A percentile compares a stretch with the other conserved stretches of the same genome.
phyloP scores from a whole-genome alignment of 2,113 vertebrate species.

The Sylvietta virens region DNA sequence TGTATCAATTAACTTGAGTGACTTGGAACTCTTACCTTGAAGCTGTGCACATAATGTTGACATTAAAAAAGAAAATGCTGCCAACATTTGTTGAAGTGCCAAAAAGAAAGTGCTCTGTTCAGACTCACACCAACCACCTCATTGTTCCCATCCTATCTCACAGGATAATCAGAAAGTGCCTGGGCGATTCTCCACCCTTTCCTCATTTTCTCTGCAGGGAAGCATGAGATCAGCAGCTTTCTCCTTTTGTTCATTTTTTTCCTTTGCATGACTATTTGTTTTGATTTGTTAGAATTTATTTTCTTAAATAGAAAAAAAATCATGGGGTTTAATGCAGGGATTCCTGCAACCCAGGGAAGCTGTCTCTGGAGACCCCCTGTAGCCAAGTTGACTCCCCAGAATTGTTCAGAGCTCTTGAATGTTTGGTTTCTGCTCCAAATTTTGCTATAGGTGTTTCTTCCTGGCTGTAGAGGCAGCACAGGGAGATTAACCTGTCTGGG shows the following conservation, averaged over 20 bases:
- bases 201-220: slow-evolving; percentile 20
- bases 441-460: not conserved
- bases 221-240: slow-evolving; percentile 45
- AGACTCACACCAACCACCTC: not conserved
- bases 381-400: not conserved
- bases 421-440: not conserved
- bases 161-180: slow-evolving; percentile 22
- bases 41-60: not conserved
- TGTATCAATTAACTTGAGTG: slow-evolving; percentile 46
- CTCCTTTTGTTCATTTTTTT: not conserved
- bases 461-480: not conserved
- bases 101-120: slow-evolving; percentile 20
- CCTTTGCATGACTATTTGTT: not conserved
- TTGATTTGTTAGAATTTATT: not conserved
- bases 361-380: not conserved
- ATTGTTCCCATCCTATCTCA: slow-evolving; percentile 34
- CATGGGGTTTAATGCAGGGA: not conserved
- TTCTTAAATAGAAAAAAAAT: not conserved
- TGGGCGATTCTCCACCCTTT: slow-evolving; percentile 12
- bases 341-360: not conserved
- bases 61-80: slow-evolving; percentile 8
- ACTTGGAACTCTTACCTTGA: slow-evolving; percentile 20
- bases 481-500: not conserved
- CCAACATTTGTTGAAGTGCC: slow-evolving; percentile 24
- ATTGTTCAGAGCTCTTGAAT: not conserved